These are phyloP conservation scores for Cercopithecus hamlyni DNA, from an alignment of 2,797 vertebrate genomes.

Conservation along the genomic window DNA sequence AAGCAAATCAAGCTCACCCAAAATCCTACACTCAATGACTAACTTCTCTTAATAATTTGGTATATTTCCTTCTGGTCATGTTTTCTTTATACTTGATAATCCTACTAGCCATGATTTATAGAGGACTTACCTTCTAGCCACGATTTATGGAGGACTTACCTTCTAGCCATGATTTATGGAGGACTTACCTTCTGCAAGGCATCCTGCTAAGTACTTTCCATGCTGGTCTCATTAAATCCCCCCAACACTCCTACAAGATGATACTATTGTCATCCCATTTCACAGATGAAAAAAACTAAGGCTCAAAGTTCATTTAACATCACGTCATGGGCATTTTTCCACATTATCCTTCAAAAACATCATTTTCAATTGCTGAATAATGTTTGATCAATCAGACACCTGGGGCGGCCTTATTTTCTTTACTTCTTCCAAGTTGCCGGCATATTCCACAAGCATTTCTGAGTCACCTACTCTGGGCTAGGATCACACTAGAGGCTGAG, in stretches of 20 bases:
- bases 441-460: background rate
- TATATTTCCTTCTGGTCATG: background rate
- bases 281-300: background rate
- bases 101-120: rapidly evolving
- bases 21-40: rapidly evolving
- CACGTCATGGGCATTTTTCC: background rate
- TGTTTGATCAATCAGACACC: too few relatives aligned
- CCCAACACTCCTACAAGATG: rapidly evolving
- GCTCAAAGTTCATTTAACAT: background rate
- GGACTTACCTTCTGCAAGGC: background rate
- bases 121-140: rapidly evolving
- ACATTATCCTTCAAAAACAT: background rate
- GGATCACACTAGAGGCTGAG: background rate
- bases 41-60: rapidly evolving
- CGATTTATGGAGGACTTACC: rapidly evolving
- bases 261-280: background rate
- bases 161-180: rapidly evolving
- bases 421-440: too few relatives aligned
- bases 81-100: background rate
- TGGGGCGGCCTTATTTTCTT: background rate
- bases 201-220: too few relatives aligned
- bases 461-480: background rate
- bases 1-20: background rate
- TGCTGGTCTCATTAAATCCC: too few relatives aligned
- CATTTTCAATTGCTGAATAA: background rate